Percentiles rank a stretch among this genome's conserved stretches.
phyloP scores from a whole-genome alignment of 2,888 invertebrate genomes.

The Poecilus cupreus region DNA sequence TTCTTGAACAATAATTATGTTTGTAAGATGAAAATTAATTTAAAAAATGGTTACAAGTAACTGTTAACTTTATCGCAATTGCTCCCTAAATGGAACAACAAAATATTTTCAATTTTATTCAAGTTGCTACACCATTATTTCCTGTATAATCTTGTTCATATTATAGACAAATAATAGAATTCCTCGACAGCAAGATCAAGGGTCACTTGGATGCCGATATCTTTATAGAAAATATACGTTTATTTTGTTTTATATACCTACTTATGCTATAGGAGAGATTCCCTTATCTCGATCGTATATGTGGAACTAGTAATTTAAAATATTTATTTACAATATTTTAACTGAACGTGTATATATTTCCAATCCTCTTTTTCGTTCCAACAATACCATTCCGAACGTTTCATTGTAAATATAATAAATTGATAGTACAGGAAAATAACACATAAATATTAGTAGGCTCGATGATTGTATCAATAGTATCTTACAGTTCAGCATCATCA shows the following conservation, averaged over 20 bases:
- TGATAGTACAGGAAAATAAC: too few relatives aligned
- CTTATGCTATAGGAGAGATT: background rate
- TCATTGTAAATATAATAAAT: too few relatives aligned
- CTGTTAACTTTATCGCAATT: conserved; percentile 7
- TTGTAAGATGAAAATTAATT: background rate
- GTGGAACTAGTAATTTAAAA: background rate
- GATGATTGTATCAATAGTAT: too few relatives aligned
- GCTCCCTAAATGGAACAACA: conserved; percentile 19
- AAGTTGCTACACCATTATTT: conserved; percentile 22
- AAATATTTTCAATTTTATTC: conserved; percentile 41
- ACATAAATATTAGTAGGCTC: too few relatives aligned
- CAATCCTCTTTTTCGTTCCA: too few relatives aligned
- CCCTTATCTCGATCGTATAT: background rate
- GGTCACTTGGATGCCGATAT: conserved; percentile 4
- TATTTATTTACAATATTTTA: too few relatives aligned
- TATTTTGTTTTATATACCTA: background rate
- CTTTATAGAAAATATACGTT: conserved; percentile 5
- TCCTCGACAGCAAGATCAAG: background rate
- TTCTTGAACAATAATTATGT: conserved; percentile 14
- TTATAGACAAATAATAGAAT: conserved; percentile 40
- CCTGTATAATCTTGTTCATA: conserved; percentile 23
- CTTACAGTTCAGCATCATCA: too few relatives aligned
- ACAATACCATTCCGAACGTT: too few relatives aligned
- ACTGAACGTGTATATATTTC: too few relatives aligned
- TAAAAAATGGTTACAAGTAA: background rate